A percentile compares a stretch with the other conserved stretches of the same genome.
These are phyloP conservation scores for Thalassaphorura encarpata DNA, from an alignment of 1,140 invertebrate genomes.

Conservation along the genomic window DNA sequence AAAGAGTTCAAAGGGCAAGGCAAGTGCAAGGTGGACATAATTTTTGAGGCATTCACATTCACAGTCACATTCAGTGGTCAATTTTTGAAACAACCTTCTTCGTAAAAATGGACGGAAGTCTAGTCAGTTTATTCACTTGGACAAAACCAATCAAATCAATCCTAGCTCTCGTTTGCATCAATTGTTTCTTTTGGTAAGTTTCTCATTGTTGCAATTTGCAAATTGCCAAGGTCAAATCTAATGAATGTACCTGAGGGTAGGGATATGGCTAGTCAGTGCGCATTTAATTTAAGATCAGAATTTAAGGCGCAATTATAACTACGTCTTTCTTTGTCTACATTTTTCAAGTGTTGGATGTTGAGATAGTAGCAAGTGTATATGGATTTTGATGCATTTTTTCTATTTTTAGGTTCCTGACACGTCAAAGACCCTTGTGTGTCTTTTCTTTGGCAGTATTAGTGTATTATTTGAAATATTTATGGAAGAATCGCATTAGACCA, in stretches of 20 bases:
- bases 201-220: not conserved
- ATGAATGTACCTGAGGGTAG: too few species aligned
- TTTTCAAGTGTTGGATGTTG: not conserved
- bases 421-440: slow-evolving; percentile 24
- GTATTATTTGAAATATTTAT: slow-evolving; percentile 21
- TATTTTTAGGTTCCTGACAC: slow-evolving; percentile 24
- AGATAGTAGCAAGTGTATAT: too few species aligned
- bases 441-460: slow-evolving; percentile 9
- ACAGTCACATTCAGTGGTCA: too few species aligned
- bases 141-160: slow-evolving; percentile 23
- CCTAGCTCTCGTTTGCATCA: slow-evolving; percentile 15
- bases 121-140: slow-evolving; percentile 29
- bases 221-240: not conserved
- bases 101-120: slow-evolving; percentile 25
- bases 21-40: too few species aligned
- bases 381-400: too few species aligned
- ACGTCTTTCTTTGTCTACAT: not conserved
- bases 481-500: slow-evolving; percentile 23
- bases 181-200: slow-evolving; percentile 27
- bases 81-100: too few species aligned
- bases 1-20: too few species aligned
- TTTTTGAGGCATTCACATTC: too few species aligned
- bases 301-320: not conserved
- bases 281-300: not conserved
- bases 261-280: not conserved